These are phyloP conservation scores for Eristalinus aeneus DNA, from an alignment of 2,888 invertebrate genomes.

Conservation along the genomic window DNA sequence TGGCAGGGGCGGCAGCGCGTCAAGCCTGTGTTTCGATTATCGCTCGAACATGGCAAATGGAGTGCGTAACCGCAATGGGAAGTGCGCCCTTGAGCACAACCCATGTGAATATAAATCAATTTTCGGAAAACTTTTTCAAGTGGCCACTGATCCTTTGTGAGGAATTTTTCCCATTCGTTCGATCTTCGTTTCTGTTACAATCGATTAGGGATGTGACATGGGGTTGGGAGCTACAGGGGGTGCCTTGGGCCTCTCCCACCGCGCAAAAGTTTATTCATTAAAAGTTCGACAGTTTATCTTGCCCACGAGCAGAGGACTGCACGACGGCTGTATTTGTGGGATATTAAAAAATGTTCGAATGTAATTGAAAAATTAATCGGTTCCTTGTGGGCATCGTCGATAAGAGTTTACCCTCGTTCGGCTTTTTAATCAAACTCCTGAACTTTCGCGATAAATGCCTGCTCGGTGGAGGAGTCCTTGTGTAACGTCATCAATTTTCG, in stretches of 20 bases:
- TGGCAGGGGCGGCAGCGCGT: constrained; percentile 8
- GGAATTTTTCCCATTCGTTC: neutral
- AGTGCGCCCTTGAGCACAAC: constrained; percentile 8
- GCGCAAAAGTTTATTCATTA: constrained; percentile 30
- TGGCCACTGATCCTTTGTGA: neutral
- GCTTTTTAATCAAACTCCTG: neutral
- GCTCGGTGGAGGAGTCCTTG: neutral
- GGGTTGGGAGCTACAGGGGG: neutral
- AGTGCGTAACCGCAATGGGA: neutral
- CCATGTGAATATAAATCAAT: constrained; percentile 29
- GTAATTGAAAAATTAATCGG: constrained; percentile 13
- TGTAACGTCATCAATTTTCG: neutral
- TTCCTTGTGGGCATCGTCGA: neutral
- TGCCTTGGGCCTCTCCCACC: neutral
- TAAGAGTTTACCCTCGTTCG: neutral
- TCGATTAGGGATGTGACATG: neutral
- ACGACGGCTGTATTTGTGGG: neutral
- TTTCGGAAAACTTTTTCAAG: constrained; percentile 8
- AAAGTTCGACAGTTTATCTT: constrained; percentile 21
- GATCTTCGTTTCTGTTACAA: neutral
- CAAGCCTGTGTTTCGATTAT: constrained; percentile 11
- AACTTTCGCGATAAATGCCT: neutral
- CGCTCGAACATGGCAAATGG: neutral
- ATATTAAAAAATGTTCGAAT: constrained; percentile 9
- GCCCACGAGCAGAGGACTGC: neutral